These are phyloP conservation scores for Bombus polaris DNA, from an alignment of 1,140 invertebrate species.

Conservation along the genomic window DNA sequence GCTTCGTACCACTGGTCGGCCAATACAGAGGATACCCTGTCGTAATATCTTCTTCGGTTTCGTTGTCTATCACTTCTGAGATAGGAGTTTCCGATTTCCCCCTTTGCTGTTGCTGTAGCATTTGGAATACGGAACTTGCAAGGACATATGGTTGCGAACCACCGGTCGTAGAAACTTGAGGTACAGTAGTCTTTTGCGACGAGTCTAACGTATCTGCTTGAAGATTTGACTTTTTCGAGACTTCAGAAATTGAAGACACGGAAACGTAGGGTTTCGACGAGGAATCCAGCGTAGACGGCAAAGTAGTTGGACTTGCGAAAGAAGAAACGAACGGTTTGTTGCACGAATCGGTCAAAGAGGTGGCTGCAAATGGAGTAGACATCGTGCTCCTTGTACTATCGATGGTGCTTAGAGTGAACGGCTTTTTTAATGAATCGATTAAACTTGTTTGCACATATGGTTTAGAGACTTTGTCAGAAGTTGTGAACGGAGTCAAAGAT, in stretches of 20 bases:
- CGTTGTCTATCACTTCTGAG: slow-evolving; percentile 57
- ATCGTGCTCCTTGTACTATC: slow-evolving; percentile 22
- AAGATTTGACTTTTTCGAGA: slow-evolving; percentile 34
- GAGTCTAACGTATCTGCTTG: background rate
- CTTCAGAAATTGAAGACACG: slow-evolving; percentile 70
- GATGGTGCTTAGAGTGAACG: slow-evolving; percentile 29
- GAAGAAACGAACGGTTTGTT: slow-evolving; percentile 64
- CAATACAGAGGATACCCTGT: slow-evolving; percentile 53
- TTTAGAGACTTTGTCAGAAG: slow-evolving; percentile 49
- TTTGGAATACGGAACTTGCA: slow-evolving; percentile 68
- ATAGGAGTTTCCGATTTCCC: slow-evolving; percentile 23
- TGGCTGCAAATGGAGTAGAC: slow-evolving; percentile 46
- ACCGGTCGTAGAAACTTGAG: slow-evolving; percentile 5
- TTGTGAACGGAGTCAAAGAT: slow-evolving; percentile 27
- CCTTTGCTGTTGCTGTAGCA: slow-evolving; percentile 66
- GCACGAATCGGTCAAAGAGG: slow-evolving; percentile 48
- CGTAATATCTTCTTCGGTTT: slow-evolving; percentile 36
- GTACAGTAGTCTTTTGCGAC: slow-evolving; percentile 11
- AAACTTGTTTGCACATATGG: slow-evolving; percentile 75
- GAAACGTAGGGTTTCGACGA: slow-evolving; percentile 73
- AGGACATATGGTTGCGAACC: slow-evolving; percentile 67
- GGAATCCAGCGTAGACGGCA: slow-evolving; percentile 29
- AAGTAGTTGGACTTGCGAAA: slow-evolving; percentile 52
- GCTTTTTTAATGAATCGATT: slow-evolving; percentile 64
- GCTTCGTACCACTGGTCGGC: slow-evolving; percentile 36